A percentile compares a stretch with the other conserved stretches of the same genome.
Evolutionary conservation across 1,140 invertebrate genomes (phyloP).

Genomic region (Leucophenga varia): DNA sequence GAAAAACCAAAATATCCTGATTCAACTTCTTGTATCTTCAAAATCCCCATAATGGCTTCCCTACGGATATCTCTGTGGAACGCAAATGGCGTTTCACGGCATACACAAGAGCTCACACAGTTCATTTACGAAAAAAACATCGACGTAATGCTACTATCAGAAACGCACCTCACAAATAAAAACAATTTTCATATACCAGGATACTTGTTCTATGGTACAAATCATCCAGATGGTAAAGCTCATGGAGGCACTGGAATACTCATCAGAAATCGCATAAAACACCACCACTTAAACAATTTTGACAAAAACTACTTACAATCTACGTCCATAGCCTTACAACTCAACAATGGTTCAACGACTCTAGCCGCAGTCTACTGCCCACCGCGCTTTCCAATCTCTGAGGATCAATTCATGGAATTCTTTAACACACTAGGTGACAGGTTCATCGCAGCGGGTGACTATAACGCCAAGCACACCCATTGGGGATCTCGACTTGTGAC

Average conservation of each 20-base stretch:
- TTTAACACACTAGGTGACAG: conserved; percentile 25
- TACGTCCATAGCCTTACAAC: background rate
- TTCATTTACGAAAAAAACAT: background rate
- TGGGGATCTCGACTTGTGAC: too few relatives aligned
- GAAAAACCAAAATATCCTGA: too few relatives aligned
- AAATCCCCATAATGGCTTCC: too few relatives aligned
- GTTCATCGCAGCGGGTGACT: conserved; percentile 38
- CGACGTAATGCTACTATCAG: too few relatives aligned
- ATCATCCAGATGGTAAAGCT: conserved; percentile 21
- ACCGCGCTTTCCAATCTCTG: conserved; percentile 20
- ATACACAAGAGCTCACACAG: background rate
- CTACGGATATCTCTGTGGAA: too few relatives aligned
- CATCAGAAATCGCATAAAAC: conserved; percentile 15
- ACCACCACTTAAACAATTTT: background rate
- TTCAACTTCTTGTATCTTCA: too few relatives aligned
- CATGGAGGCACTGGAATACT: conserved; percentile 21
- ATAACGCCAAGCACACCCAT: too few relatives aligned
- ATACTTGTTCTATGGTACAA: conserved; percentile 10
- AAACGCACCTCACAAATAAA: conserved; percentile 1
- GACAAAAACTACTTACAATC: background rate
- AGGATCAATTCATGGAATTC: conserved; percentile 20
- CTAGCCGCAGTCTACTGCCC: conserved; percentile 28
- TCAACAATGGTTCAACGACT: background rate
- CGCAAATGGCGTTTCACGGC: too few relatives aligned
- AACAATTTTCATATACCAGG: conserved; percentile 1